These are phyloP conservation scores for Oryctolagus cuniculus DNA, from an alignment of 2,113 vertebrate genomes.

Conservation along the genomic window DNA sequence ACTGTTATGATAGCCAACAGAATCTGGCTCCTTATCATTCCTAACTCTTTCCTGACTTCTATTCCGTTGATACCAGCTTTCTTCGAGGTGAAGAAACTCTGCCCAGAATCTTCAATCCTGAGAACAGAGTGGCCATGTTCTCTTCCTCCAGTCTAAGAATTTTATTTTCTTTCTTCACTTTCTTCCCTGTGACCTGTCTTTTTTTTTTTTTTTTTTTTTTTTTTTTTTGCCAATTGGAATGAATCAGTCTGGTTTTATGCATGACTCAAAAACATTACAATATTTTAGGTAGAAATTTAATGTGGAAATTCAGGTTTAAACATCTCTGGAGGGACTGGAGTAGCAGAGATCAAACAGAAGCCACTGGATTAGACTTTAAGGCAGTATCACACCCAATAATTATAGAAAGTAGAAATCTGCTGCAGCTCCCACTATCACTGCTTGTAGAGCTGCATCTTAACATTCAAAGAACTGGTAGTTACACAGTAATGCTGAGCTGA, in stretches of 20 bases:
- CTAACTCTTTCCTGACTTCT: neutral
- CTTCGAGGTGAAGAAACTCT: neutral
- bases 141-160: neutral
- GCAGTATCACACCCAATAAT: neutral
- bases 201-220: neutral
- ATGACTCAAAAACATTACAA: neutral
- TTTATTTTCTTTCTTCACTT: neutral
- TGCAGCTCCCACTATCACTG: neutral
- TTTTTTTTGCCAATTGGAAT: neutral
- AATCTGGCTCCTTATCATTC: neutral
- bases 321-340: neutral
- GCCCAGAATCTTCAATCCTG: neutral
- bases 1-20: neutral
- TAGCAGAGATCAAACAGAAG: neutral
- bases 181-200: neutral
- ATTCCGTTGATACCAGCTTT: neutral
- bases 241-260: neutral
- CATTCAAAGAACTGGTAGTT: neutral
- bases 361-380: neutral
- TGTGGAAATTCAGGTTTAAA: neutral
- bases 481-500: neutral
- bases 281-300: neutral
- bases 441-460: neutral
- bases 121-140: neutral
- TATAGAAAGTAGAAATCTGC: neutral